These are phyloP conservation scores for Cheilosia vernalis DNA, from an alignment of 2,888 invertebrate genomes.

Conservation along the genomic window DNA sequence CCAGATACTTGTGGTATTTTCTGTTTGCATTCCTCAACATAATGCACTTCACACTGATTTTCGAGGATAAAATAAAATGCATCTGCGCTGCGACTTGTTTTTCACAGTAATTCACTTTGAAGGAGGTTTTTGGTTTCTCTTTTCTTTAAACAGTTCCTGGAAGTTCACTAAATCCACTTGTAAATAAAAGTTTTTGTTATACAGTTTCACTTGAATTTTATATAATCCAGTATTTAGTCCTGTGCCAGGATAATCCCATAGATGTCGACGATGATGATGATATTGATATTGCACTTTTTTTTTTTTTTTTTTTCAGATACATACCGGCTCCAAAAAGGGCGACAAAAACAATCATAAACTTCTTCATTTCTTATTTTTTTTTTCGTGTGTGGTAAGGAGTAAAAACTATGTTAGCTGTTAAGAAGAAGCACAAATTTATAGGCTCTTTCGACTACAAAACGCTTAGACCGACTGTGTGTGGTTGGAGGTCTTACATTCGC, in stretches of 20 bases:
- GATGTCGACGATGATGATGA: constrained; percentile 55
- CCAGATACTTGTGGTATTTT: constrained; percentile 30
- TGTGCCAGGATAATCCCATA: constrained; percentile 65
- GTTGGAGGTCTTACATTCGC: constrained; percentile 83
- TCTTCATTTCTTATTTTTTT: constrained; percentile 81
- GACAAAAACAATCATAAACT: constrained; percentile 85
- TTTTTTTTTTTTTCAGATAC: constrained; percentile 82
- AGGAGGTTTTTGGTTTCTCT: neutral
- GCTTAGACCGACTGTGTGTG: constrained; percentile 84
- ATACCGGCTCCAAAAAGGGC: constrained; percentile 88
- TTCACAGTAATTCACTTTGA: constrained; percentile 51
- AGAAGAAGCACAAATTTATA: constrained; percentile 44
- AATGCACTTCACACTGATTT: constrained; percentile 29
- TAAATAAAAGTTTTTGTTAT: constrained; percentile 5
- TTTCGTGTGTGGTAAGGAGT: constrained; percentile 59
- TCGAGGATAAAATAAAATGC: constrained; percentile 7
- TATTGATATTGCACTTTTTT: constrained; percentile 60
- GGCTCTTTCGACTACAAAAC: constrained; percentile 80
- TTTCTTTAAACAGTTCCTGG: constrained; percentile 11
- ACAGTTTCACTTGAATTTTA: constrained; percentile 45
- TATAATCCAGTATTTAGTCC: constrained; percentile 44
- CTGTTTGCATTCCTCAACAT: constrained; percentile 2
- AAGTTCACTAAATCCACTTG: constrained; percentile 42
- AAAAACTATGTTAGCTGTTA: constrained; percentile 33
- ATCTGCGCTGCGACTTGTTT: constrained; percentile 6